Conservation (phyloP, 2,113 vertebrate genomes). For the Dromas ardeola region DNA sequence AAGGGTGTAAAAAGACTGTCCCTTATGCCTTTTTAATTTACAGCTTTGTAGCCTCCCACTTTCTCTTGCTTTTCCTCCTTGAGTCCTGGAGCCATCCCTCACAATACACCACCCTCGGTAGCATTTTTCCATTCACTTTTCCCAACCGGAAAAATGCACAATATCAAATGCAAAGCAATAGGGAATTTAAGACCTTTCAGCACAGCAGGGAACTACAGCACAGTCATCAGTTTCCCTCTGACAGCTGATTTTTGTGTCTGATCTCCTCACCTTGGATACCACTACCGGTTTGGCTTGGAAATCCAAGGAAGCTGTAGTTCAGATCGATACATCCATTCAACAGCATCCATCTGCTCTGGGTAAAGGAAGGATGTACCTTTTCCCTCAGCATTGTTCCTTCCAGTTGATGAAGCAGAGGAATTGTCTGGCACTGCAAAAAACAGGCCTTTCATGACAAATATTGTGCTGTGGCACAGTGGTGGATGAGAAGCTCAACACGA, state of each 20-base stretch:
- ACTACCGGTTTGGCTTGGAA: not conserved
- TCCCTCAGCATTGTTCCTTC: not conserved
- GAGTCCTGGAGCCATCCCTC: not conserved
- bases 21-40: not conserved
- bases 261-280: not conserved
- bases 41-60: not conserved
- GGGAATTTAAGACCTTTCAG: not conserved
- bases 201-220: rapidly evolving
- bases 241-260: not conserved
- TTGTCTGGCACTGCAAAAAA: not conserved
- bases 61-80: not conserved
- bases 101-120: not conserved
- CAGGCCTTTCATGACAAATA: not conserved
- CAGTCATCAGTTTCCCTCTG: not conserved
- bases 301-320: not conserved
- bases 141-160: not conserved
- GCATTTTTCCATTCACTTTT: not conserved
- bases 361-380: not conserved
- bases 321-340: not conserved
- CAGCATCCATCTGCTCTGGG: not conserved
- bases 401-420: not conserved
- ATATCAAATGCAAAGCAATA: not conserved
- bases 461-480: not conserved
- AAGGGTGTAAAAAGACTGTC: not conserved
- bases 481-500: too few relatives aligned